Percentiles rank a stretch among this genome's conserved stretches.
phyloP scores from a whole-genome alignment of 2,888 invertebrate genomes.

The Phragmatobia fuliginosa region DNA sequence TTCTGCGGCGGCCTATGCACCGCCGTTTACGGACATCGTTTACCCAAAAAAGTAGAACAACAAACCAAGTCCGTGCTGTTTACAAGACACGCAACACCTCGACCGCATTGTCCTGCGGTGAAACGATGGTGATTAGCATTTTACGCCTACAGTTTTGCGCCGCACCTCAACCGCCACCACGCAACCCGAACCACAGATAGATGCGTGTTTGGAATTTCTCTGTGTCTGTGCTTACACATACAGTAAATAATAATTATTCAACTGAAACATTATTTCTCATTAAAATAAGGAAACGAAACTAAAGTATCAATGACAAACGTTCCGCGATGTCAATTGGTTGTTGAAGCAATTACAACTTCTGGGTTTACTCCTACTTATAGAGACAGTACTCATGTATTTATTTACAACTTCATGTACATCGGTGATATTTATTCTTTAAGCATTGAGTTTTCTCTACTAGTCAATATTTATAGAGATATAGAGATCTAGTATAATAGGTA shows the following conservation, averaged over 20 bases:
- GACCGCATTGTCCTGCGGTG: conserved; percentile 80
- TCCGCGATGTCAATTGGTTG: conserved; percentile 54
- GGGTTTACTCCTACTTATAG: conserved; percentile 57
- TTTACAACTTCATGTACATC: no score
- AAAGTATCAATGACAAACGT: conserved; percentile 50
- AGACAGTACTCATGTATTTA: conserved; percentile 60
- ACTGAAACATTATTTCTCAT: conserved; percentile 28
- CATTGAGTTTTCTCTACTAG: no score
- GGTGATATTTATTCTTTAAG: no score
- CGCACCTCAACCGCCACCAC: conserved; percentile 36
- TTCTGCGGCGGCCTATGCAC: conserved; percentile 80
- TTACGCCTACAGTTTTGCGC: conserved; percentile 71
- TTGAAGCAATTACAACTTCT: conserved; percentile 56
- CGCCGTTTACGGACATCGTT: conserved; percentile 81
- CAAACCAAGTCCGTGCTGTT: conserved; percentile 80
- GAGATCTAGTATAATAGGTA: no score
- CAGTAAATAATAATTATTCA: conserved; percentile 46
- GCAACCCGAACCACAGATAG: conserved; percentile 35
- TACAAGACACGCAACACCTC: conserved; percentile 82
- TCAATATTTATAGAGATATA: no score
- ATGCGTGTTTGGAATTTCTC: conserved; percentile 70
- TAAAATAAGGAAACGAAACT: conserved; percentile 41
- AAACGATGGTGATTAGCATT: conserved; percentile 81
- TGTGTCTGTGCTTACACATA: conserved; percentile 46
- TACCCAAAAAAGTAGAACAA: conserved; percentile 86